Conservation (phyloP, 2,888 invertebrate species). For the Trissoscelio sp. region DNA sequence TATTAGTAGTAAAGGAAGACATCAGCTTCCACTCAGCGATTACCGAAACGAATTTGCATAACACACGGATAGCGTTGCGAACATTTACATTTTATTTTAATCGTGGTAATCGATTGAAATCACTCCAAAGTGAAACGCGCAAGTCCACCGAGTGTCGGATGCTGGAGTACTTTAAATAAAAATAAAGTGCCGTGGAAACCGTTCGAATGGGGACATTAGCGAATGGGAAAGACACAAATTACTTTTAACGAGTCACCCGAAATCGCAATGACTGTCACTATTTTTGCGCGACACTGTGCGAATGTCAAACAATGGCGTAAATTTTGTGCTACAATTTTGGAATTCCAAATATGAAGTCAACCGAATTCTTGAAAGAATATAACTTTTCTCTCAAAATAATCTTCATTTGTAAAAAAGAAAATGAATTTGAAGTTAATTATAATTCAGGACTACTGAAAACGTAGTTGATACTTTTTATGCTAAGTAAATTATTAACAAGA, state of each 20-base stretch:
- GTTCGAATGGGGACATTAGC: constrained; percentile 80
- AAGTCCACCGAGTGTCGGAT: constrained; percentile 57
- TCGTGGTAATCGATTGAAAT: constrained; percentile 82
- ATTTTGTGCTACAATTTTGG: constrained; percentile 22
- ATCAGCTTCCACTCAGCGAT: constrained; percentile 83
- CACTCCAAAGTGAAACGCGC: constrained; percentile 76
- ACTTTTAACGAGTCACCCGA: constrained; percentile 79
- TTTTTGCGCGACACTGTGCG: constrained; percentile 48
- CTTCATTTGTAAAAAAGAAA: no score
- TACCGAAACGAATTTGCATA: constrained; percentile 82
- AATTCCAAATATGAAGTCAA: constrained; percentile 21
- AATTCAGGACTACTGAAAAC: no score
- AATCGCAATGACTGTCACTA: constrained; percentile 68
- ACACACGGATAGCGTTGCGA: constrained; percentile 78
- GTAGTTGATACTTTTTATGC: neutral
- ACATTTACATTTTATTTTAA: constrained; percentile 83
- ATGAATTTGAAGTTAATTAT: no score
- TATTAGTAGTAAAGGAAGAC: constrained; percentile 82
- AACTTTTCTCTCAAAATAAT: no score
- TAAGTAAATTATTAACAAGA: constrained; percentile 24
- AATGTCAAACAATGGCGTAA: constrained; percentile 41
- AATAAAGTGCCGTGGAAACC: constrained; percentile 79
- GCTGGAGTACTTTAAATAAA: constrained; percentile 81
- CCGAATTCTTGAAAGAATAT: no score
- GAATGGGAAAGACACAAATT: constrained; percentile 80